Base-by-base conservation (phyloP, 2,888 invertebrate genomes). In the Amiota minor region DNA sequence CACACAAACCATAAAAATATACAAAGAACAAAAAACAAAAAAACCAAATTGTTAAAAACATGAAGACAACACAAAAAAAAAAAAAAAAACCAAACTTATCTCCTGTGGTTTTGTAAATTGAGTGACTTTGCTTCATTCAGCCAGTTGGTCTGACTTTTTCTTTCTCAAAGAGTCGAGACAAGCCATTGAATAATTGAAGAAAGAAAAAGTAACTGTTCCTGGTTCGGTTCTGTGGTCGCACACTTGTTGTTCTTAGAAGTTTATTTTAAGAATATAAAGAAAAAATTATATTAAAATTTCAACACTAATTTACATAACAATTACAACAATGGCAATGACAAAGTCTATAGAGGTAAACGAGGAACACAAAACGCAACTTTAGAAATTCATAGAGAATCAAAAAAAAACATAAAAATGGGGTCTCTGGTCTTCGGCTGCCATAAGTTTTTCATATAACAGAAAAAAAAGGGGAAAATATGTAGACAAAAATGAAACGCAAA, bases 271-370 rank as follows among this genome's bases (percentile, higher is more conserved):
- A 35, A 35, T 35, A 35, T 35, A 35, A 35, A 35, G 35, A 35
- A 35, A 35, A 35, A 35, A 35, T 35, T 35, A 35, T 35, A 35
- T 35, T 35, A 75, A 86, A 84, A 84, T 81, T 84, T 77, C 78
- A 80, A 82, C 85, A 84, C 86, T 83, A 85, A 83, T 83, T 83
- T 83, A 83, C 86, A 83, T 83, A 83, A 83, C 83, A 83, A 83
- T 83, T 83, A 83, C 85, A 72, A 35, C 35, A 35, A 35, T 6
- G 35, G 6, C 35, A 35, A 35, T 35, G 35, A 35, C 35, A 35
- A 35, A 4, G 78, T 72, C 74, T 73, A 74, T 70, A 71, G 35
- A 35, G 73, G 69, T 69, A 71, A 72, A 68, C 65, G 47, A 65
- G 16, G 62, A 46, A 12, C 8, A 3, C 20, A 59, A 59, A 16